Conservation (phyloP, 2,888 invertebrate genomes). For the Oscheius sp. region DNA sequence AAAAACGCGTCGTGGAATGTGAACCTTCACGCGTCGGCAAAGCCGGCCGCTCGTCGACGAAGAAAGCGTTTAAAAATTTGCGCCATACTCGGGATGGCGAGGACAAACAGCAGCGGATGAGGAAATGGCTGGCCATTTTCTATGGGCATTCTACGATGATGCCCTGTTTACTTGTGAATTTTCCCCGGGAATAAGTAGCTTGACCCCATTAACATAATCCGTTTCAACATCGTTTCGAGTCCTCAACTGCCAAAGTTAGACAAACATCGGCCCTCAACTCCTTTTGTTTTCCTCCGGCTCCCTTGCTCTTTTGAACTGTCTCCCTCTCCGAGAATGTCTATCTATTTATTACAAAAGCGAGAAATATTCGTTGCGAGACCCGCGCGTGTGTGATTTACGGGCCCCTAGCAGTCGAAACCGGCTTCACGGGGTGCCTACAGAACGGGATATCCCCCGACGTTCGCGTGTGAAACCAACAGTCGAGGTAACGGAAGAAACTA, state of each 20-base stretch:
- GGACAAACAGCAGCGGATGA: no score
- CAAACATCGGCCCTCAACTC: conserved; percentile 21
- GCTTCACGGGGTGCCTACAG: conserved; percentile 11
- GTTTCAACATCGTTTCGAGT: conserved; percentile 9
- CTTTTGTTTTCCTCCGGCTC: conserved; percentile 2
- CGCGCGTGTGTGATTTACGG: conserved; percentile 21
- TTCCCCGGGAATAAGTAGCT: neutral
- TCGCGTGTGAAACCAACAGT: conserved; percentile 22
- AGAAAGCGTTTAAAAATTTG: neutral
- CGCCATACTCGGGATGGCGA: no score
- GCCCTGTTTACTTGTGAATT: neutral
- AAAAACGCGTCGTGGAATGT: conserved; percentile 7
- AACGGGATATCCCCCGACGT: conserved; percentile 27
- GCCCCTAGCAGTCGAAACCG: conserved; percentile 8
- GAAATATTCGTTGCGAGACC: conserved; percentile 19
- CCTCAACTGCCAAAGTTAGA: conserved; percentile 7
- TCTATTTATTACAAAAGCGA: conserved; percentile 7
- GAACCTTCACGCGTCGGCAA: neutral
- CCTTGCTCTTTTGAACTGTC: neutral
- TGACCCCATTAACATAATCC: conserved; percentile 21
- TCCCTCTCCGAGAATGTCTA: no score
- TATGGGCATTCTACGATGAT: neutral
- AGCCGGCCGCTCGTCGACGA: neutral
- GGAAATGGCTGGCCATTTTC: neutral
- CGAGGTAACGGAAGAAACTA: neutral